Percentiles rank a stretch among this genome's conserved stretches.
Evolutionary conservation across 2,888 invertebrate genomes (phyloP).

Genomic region (Drosophila sordidula): DNA sequence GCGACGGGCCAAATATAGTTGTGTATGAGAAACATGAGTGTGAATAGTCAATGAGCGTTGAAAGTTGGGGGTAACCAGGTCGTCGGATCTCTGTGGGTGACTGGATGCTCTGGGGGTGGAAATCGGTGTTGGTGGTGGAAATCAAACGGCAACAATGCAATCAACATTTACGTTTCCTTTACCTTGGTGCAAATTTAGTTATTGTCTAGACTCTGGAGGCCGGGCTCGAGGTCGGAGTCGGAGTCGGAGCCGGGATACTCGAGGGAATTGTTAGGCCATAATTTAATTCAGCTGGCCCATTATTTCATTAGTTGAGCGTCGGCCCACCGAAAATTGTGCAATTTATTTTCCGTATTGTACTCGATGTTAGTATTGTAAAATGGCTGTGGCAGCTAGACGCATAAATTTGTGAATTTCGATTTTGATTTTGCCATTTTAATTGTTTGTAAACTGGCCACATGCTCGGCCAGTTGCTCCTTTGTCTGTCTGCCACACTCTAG

Average conservation of each 20-base stretch:
- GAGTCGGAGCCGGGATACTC: constrained; percentile 31
- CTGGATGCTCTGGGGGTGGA: constrained; percentile 24
- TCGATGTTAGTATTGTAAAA: constrained; percentile 41
- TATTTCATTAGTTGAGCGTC: constrained; percentile 71
- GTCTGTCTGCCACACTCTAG: constrained; percentile 25
- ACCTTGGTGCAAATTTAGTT: constrained; percentile 77
- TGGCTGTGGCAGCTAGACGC: constrained; percentile 74
- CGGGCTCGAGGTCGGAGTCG: constrained; percentile 11
- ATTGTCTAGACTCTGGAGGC: constrained; percentile 63
- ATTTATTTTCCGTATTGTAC: constrained; percentile 61
- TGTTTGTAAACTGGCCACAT: constrained; percentile 67
- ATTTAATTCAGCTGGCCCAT: constrained; percentile 74
- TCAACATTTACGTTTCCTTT: constrained; percentile 73
- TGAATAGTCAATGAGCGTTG: constrained; percentile 79
- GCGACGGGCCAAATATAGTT: constrained; percentile 23
- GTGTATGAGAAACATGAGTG: constrained; percentile 72
- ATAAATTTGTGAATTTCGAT: constrained; percentile 77
- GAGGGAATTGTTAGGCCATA: constrained; percentile 69
- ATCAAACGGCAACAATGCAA: constrained; percentile 80
- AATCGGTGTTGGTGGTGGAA: constrained; percentile 58
- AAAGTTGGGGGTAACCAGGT: constrained; percentile 24
- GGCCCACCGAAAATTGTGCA: constrained; percentile 42
- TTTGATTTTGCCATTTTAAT: constrained; percentile 80
- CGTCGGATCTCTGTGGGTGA: constrained; percentile 33
- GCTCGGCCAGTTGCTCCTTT: constrained; percentile 52